A percentile compares a stretch with the other conserved stretches of the same genome.
phyloP scores from a whole-genome alignment of 2,113 vertebrate genomes.

The Setophaga petechia region DNA sequence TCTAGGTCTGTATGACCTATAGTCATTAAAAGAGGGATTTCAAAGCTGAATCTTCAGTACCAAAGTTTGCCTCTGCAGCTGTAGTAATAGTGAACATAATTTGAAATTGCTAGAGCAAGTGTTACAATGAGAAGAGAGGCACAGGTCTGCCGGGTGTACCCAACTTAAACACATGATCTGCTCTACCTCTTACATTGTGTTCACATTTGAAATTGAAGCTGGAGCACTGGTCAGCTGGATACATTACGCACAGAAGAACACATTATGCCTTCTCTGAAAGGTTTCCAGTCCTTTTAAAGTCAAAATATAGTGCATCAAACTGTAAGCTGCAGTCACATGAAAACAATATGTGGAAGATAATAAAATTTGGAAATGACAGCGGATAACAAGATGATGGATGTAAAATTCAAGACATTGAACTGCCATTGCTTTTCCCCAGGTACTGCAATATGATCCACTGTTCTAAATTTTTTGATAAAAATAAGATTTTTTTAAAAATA shows the following conservation, averaged over 20 bases:
- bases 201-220: neutral
- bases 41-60: neutral
- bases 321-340: neutral
- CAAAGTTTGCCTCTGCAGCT: neutral
- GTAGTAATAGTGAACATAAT: neutral
- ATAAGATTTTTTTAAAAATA: neutral
- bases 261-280: neutral
- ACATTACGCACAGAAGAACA: neutral
- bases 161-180: neutral
- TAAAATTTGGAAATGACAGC: neutral
- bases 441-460: neutral
- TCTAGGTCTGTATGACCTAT: neutral
- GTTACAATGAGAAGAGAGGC: fast-evolving
- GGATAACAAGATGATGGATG: neutral
- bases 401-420: neutral
- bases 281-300: neutral
- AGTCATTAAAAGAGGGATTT: neutral
- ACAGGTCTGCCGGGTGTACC: neutral
- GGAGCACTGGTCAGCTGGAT: neutral
- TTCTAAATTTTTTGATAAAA: neutral
- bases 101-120: neutral
- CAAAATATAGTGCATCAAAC: neutral
- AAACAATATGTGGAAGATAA: neutral
- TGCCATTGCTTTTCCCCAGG: neutral
- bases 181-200: neutral